These are phyloP conservation scores for Halcyon badia DNA, from an alignment of 2,797 vertebrate genomes.

Conservation along the genomic window DNA sequence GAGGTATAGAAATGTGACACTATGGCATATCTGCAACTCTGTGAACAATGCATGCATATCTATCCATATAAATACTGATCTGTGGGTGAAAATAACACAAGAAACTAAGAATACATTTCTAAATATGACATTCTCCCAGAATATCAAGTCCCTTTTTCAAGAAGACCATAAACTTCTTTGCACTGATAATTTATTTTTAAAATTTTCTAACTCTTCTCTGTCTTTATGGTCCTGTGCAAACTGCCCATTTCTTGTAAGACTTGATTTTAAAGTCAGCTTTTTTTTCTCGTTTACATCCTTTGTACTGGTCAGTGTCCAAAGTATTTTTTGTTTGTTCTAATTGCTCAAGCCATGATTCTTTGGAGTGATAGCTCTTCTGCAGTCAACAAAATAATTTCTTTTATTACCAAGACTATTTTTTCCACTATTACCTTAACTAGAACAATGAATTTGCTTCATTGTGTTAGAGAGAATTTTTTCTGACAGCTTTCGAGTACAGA, in stretches of 20 bases:
- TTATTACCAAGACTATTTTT: slow-evolving; percentile 34
- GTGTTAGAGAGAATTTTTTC: slow-evolving; percentile 58
- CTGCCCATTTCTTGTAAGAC: background rate
- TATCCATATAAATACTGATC: background rate
- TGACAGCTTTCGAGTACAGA: slow-evolving; percentile 68
- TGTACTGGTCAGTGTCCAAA: background rate
- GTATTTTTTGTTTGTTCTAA: background rate
- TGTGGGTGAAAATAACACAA: background rate
- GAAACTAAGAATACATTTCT: slow-evolving; percentile 1
- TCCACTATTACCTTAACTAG: background rate
- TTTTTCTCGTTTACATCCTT: background rate
- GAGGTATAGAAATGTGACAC: background rate
- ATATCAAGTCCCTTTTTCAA: background rate
- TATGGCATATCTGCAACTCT: background rate
- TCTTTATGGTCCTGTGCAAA: background rate
- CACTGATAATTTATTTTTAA: background rate
- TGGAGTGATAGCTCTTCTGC: background rate
- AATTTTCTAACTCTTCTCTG: background rate
- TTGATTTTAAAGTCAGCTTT: background rate
- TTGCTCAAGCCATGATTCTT: background rate
- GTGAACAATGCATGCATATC: background rate
- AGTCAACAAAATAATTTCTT: slow-evolving; percentile 34
- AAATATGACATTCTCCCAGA: background rate
- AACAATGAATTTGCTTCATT: slow-evolving; percentile 46
- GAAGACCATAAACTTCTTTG: background rate